A percentile compares a stretch with the other conserved stretches of the same genome.
Conservation (phyloP, 1,140 invertebrate genomes). For the Drosophila mojavensis region DNA sequence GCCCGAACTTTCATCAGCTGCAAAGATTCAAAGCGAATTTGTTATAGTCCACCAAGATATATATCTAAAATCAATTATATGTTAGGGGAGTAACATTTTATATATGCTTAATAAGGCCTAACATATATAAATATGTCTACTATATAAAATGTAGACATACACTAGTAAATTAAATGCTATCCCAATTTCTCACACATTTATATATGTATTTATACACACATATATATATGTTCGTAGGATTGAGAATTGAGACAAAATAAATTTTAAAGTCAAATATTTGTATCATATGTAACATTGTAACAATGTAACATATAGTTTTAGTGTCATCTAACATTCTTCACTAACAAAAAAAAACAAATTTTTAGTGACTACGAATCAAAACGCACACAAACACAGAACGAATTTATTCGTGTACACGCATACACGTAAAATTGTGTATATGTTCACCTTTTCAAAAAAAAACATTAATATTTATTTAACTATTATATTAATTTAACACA, state of each 20-base stretch:
- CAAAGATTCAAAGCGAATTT: neutral
- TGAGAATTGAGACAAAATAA: neutral
- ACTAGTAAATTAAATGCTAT: neutral
- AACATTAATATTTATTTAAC: neutral
- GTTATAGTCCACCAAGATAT: no score
- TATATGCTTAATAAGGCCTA: neutral
- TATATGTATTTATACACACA: no score
- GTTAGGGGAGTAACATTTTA: no score
- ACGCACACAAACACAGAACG: neutral
- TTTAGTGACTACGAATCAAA: conserved; percentile 14
- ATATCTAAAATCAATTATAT: no score
- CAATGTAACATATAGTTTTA: neutral
- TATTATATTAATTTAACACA: neutral
- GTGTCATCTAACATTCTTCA: neutral
- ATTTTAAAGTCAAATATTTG: neutral
- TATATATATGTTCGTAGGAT: neutral
- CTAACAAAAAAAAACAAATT: neutral
- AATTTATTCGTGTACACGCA: conserved; percentile 15
- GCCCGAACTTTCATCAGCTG: conserved; percentile 30
- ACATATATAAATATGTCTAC: neutral
- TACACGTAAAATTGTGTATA: neutral
- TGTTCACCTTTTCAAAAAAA: conserved; percentile 4
- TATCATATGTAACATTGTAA: no score
- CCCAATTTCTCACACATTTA: no score
- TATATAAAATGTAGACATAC: neutral